Evolutionary conservation across 2,797 vertebrate genomes (phyloP), one percentile per base, ranked within the genome.

Genomic region (Nyctibius grandis): DNA sequence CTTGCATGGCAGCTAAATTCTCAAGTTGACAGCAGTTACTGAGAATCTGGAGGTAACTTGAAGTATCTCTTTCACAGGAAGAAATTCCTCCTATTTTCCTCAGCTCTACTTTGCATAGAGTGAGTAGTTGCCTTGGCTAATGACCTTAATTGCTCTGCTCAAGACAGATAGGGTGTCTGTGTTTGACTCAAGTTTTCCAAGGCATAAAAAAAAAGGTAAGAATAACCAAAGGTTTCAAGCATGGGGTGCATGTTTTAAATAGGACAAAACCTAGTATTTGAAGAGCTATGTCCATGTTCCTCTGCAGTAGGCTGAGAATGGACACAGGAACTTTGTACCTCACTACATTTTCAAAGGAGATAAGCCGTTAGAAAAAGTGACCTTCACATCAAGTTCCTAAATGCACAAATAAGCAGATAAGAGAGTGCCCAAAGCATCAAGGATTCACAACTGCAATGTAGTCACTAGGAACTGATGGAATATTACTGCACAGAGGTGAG

Each of bases 71-170:
- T 84, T 77, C 74, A 68, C 38, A 38, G 48, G 50, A 67, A 78
- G 57, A 83, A 88, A 83, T 83, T 80, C 45, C 40, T 93, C 51
- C 61, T 85, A 12, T 65, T 89, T 85, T 79, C 36, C 60, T 95
- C 61, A 78, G 40, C n/a, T 88, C 63, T 76, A 5, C 38, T 75
- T 76, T 84, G 42, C 26, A 75, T 1, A 47, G 65, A 53, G 23
- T 40, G 54, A 77, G 51, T 42, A 75, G 65, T 47, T 64, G 64
- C 20, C 88, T 83, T 69, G 40, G 38, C 19, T 90, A 88, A 93
- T 75, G 77, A 83, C 45, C 50, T 67, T 69, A 80, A 77, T 57
- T 78, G 20, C 54, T 60, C 53, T 89, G 26, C 54, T 83, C n/a
- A 48, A 74, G 54, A 42, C 33, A 88, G 42, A 72, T 51, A 42